A percentile compares a stretch with the other conserved stretches of the same genome.
Conservation (phyloP, 2,113 vertebrate species). For the Numenius arquata region DNA sequence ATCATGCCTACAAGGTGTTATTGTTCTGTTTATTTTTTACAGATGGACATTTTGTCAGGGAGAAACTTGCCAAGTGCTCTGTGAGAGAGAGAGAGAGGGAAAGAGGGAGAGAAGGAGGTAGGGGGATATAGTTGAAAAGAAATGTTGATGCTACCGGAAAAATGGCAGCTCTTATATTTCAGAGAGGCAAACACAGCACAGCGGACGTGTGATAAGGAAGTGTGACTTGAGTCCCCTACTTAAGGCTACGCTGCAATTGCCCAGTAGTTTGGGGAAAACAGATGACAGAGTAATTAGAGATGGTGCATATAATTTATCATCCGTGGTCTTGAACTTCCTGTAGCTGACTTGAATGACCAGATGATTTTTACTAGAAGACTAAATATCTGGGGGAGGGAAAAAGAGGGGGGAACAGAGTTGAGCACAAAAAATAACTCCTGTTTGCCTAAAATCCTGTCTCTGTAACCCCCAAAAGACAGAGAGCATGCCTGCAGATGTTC, state of each 20-base stretch:
- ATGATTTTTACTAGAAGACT: not conserved
- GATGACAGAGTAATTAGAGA: conserved; percentile 44
- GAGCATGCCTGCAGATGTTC: not conserved
- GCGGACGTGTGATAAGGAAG: not conserved
- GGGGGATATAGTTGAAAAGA: not conserved
- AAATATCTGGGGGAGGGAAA: not conserved
- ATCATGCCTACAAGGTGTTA: conserved; percentile 36
- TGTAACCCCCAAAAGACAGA: not conserved
- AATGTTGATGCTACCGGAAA: not conserved
- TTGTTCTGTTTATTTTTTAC: conserved; percentile 46
- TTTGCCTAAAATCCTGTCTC: not conserved
- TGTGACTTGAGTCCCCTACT: not conserved
- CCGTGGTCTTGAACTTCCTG: not conserved
- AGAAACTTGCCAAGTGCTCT: conserved; percentile 1
- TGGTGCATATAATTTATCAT: conserved; percentile 15
- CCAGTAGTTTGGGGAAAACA: not conserved
- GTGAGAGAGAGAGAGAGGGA: not conserved
- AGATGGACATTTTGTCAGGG: conserved; percentile 15
- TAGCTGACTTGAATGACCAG: not conserved
- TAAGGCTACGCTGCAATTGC: conserved; percentile 12
- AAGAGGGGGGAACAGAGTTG: not conserved
- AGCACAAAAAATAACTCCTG: not conserved
- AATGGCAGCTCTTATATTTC: conserved; percentile 15
- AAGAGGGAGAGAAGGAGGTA: not conserved
- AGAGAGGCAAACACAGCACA: not conserved